Evolutionary conservation across 2,888 invertebrate species (phyloP), one percentile per base, ranked within the genome.

Genomic region (Polydrusus cervinus): DNA sequence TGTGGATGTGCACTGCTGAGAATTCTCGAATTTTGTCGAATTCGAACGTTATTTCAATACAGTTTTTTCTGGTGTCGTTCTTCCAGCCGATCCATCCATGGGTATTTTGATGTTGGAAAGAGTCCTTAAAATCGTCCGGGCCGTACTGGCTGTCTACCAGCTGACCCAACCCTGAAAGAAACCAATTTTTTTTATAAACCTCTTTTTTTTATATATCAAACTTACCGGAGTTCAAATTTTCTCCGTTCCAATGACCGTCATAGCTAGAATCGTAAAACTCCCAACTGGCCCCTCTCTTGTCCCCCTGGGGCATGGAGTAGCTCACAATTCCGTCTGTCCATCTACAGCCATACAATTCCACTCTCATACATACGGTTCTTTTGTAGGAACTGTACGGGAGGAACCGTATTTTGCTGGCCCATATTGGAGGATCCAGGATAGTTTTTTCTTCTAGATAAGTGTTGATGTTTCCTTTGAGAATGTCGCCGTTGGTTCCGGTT

Each of bases 21-120:
- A 97, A 97, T 87, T 97, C 96, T 14, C 96, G 90, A 74, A 96
- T 93, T 83, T 91, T 90, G 85, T 97, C 96, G 87, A 97, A 97
- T 86, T 96, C 95, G 88, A 94, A 94, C 74, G 89, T 90, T 79
- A 94, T 89, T 81, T 92, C 92, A 0, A 93, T 90, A 0, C 93
- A 91, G 81, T 89, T 88, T 53, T 89, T 88, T 3, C 92, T 88
- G 1, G 93, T 91, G 84, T 94, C 94, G 86, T 95, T 95, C 83
- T 92, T 90, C 97, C 97, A 97, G 0, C 96, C 97, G 38, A 97
- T 93, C 97, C 97, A 97, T 65, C 95, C 94, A 82, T 94, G 93
- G 38, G 91, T 90, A 11, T 89, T 89, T 78, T 83, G 82, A 85
- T 90, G 92, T 86, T 90, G 91, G 83, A 90, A 90, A 75, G 91